These are phyloP conservation scores for Alfaro cultratus DNA, from an alignment of 2,797 vertebrate genomes.

Conservation along the genomic window DNA sequence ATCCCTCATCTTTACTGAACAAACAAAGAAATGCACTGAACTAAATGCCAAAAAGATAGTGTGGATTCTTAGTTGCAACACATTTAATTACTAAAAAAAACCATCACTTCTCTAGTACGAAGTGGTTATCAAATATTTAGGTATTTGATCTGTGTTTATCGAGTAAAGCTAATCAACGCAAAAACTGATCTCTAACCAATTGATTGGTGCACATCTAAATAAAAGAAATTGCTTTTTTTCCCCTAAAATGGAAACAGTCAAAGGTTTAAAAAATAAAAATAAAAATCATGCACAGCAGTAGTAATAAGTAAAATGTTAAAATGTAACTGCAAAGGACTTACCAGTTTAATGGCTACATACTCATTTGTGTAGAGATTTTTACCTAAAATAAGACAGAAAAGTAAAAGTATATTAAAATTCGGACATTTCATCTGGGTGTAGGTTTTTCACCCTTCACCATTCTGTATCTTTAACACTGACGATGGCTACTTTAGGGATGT, in stretches of 20 bases:
- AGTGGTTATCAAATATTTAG: too few relatives aligned
- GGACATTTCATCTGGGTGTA: background rate
- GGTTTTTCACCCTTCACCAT: background rate
- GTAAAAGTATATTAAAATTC: slow-evolving; percentile 7
- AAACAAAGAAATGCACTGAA: background rate
- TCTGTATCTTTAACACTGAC: background rate
- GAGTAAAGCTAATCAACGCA: background rate
- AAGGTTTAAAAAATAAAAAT: too few relatives aligned
- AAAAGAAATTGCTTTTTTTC: background rate
- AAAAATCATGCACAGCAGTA: background rate
- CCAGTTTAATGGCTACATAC: slow-evolving; percentile 99
- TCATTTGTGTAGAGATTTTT: slow-evolving; percentile 99
- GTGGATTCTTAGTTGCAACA: background rate
- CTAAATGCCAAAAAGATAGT: background rate
- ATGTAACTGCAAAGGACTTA: slow-evolving; percentile 77
- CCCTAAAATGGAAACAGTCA: background rate
- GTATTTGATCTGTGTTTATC: background rate
- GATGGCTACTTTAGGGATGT: too few relatives aligned
- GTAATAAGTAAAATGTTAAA: background rate
- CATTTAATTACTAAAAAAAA: background rate
- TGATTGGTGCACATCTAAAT: background rate
- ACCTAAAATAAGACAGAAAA: slow-evolving; percentile 78
- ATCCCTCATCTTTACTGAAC: background rate
- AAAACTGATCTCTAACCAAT: background rate
- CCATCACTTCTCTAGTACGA: too few relatives aligned